These are phyloP conservation scores for Psittacula echo DNA, from an alignment of 2,797 vertebrate species.

Conservation along the genomic window DNA sequence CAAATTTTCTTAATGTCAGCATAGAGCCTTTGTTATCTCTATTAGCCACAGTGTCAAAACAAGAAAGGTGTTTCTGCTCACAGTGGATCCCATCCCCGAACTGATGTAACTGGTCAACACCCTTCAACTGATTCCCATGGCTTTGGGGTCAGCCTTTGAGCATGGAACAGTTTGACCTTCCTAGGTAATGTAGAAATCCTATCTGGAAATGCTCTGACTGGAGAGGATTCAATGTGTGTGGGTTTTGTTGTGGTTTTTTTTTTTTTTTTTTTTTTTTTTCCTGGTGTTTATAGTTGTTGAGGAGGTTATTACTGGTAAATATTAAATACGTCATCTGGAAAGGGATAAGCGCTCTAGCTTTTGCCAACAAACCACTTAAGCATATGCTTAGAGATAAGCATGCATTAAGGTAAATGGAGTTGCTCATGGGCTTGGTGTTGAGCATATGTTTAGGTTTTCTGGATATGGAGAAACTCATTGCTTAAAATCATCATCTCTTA, in stretches of 20 bases:
- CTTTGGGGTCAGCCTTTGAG: neutral
- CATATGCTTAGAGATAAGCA: slow-evolving; percentile 25
- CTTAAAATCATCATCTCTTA: neutral
- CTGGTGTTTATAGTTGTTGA: neutral
- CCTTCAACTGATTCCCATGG: neutral
- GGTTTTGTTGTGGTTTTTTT: neutral
- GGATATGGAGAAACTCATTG: neutral
- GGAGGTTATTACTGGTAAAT: slow-evolving; percentile 20
- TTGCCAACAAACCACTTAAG: slow-evolving; percentile 59
- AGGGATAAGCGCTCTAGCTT: neutral
- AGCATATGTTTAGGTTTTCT: neutral
- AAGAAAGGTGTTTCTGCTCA: slow-evolving; percentile 38
- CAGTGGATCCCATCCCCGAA: neutral
- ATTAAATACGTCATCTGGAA: slow-evolving; percentile 38
- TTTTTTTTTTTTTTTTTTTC: neutral
- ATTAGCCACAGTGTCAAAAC: neutral
- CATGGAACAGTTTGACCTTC: neutral
- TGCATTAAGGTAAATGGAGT: neutral
- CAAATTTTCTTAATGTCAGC: neutral
- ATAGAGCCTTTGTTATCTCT: neutral
- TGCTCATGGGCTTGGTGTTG: neutral
- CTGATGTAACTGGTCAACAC: neutral
- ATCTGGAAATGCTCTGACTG: neutral
- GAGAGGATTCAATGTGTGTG: neutral
- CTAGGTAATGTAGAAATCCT: neutral